Percentiles rank a stretch among this genome's conserved stretches.
Conservation (phyloP, 2,113 vertebrate genomes). For the Morone chrysops region DNA sequence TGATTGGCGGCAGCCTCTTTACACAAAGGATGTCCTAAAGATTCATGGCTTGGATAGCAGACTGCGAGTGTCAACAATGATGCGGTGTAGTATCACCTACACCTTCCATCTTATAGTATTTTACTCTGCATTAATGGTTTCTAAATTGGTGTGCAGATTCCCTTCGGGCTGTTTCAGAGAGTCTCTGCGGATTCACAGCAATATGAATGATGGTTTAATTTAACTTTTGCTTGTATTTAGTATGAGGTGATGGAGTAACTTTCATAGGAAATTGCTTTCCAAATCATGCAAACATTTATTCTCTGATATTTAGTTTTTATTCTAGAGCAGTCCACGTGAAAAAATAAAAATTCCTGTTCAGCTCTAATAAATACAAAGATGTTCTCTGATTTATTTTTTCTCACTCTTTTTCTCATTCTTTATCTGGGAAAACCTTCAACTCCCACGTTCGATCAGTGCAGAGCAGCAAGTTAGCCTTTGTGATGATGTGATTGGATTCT, state of each 20-base stretch:
- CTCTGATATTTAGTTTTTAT: not conserved
- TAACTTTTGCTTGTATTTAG: not conserved
- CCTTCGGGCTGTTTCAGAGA: not conserved
- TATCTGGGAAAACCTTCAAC: not conserved
- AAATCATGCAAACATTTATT: not conserved
- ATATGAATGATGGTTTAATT: not conserved
- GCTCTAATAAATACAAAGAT: not conserved
- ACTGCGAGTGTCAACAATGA: not conserved
- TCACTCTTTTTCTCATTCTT: not conserved
- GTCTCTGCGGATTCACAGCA: not conserved
- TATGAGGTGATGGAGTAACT: not conserved
- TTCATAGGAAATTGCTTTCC: too few species aligned
- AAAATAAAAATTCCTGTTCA: not conserved
- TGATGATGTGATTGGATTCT: slow-evolving; percentile 19
- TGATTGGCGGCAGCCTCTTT: not conserved
- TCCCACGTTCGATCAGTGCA: not conserved
- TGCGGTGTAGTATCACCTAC: not conserved
- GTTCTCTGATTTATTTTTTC: not conserved
- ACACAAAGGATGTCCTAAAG: not conserved
- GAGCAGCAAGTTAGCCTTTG: not conserved
- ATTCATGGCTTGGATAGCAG: not conserved
- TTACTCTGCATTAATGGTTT: not conserved
- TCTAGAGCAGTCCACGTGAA: not conserved
- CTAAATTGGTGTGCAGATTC: not conserved
- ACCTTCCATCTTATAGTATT: not conserved